Evolutionary conservation across 2,113 vertebrate species (phyloP).

Genomic region (Lepidothrix coronata): DNA sequence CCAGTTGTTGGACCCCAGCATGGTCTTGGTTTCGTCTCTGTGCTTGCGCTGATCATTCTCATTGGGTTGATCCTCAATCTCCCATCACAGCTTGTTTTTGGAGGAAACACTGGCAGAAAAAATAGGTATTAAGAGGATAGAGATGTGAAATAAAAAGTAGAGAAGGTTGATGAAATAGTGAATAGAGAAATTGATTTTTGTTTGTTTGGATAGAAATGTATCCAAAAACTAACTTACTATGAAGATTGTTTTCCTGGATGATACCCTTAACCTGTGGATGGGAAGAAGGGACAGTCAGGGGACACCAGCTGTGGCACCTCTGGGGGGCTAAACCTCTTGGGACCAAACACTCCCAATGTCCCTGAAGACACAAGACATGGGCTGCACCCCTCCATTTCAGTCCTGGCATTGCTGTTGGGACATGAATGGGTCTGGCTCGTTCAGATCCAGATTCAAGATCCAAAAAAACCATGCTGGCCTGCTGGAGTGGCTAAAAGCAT

Average conservation of each 20-base stretch:
- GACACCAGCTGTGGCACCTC: neutral
- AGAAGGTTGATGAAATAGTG: neutral
- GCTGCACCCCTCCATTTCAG: fast-evolving
- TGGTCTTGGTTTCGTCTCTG: neutral
- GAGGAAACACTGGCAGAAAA: neutral
- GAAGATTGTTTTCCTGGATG: neutral
- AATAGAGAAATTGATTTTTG: neutral
- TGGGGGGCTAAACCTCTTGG: neutral
- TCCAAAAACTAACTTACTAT: neutral
- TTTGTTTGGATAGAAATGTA: neutral
- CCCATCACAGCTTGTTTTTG: neutral
- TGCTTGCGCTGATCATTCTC: neutral
- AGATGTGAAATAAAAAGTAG: neutral
- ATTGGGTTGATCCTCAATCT: neutral
- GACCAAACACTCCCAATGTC: neutral
- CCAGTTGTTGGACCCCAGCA: fast-evolving
- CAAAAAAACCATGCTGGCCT: fast-evolving
- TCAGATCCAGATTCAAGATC: neutral
- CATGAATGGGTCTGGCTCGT: neutral
- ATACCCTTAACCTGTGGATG: fast-evolving
- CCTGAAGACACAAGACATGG: neutral
- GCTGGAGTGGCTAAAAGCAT: neutral
- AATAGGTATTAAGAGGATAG: neutral
- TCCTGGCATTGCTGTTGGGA: fast-evolving
- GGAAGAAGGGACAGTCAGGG: neutral